A percentile compares a stretch with the other conserved stretches of the same genome.
Conservation (phyloP, 2,888 invertebrate species). For the Clitarchus hookeri region DNA sequence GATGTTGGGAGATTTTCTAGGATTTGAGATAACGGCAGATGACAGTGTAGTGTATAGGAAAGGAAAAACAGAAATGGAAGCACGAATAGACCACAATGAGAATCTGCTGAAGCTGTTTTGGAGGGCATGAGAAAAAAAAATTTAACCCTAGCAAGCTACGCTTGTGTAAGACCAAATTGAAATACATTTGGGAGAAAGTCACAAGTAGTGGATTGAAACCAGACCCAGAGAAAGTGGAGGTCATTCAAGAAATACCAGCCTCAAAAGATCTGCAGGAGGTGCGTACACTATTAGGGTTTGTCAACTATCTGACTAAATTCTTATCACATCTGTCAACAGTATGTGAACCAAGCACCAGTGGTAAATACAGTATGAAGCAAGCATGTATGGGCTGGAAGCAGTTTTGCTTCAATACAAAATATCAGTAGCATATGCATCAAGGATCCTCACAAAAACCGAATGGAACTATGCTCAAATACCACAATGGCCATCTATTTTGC, state of each 20-base stretch:
- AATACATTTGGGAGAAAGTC: not conserved
- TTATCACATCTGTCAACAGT: too few relatives aligned
- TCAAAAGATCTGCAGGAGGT: not conserved
- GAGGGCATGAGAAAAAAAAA: not conserved
- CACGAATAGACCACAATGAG: not conserved
- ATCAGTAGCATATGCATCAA: slow-evolving; percentile 16
- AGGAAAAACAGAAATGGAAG: not conserved
- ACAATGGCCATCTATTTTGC: not conserved
- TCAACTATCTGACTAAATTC: slow-evolving; percentile 17
- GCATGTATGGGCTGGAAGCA: not conserved
- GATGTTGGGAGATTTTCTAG: not conserved
- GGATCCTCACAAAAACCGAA: not conserved
- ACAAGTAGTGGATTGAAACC: not conserved
- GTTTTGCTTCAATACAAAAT: not conserved
- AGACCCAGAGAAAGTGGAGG: slow-evolving; percentile 1
- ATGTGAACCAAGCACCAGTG: too few relatives aligned
- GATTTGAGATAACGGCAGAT: not conserved
- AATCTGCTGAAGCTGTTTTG: not conserved
- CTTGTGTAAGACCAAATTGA: not conserved
- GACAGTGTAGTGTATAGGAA: not conserved
- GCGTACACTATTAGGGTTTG: slow-evolving; percentile 5
- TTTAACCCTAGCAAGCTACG: not conserved
- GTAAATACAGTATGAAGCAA: not conserved
- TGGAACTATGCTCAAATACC: not conserved
- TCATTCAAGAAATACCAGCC: slow-evolving; percentile 4